These are phyloP conservation scores for Callitettix versicolor DNA, from an alignment of 1,140 invertebrate genomes.

Conservation along the genomic window DNA sequence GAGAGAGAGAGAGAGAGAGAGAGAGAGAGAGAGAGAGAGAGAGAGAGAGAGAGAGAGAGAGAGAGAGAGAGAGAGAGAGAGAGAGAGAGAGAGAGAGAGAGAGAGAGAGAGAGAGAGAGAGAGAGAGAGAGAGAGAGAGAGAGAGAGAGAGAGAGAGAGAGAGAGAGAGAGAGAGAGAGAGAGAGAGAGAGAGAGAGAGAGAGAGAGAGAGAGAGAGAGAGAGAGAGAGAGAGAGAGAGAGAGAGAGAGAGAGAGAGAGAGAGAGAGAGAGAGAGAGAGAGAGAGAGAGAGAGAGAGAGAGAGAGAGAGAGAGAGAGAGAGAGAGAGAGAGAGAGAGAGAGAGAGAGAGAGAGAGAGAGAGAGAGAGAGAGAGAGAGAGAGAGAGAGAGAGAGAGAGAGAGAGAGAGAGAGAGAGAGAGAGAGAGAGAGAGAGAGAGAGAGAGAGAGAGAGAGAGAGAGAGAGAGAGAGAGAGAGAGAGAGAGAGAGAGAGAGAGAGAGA, in stretches of 20 bases:
- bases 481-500: no score
- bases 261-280: neutral
- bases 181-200: neutral
- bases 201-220: neutral
- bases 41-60: neutral
- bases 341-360: neutral
- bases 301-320: neutral
- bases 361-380: no score
- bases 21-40: neutral
- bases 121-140: neutral
- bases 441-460: no score
- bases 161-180: neutral
- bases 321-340: neutral
- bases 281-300: neutral
- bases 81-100: neutral
- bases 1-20: neutral
- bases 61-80: neutral
- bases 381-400: no score
- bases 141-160: neutral
- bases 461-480: no score
- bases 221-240: neutral
- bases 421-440: no score
- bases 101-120: neutral
- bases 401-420: no score
- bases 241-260: neutral